Percentiles rank a stretch among this genome's conserved stretches.
phyloP scores from a whole-genome alignment of 2,113 vertebrate species.

The Anarrhichthys ocellatus region DNA sequence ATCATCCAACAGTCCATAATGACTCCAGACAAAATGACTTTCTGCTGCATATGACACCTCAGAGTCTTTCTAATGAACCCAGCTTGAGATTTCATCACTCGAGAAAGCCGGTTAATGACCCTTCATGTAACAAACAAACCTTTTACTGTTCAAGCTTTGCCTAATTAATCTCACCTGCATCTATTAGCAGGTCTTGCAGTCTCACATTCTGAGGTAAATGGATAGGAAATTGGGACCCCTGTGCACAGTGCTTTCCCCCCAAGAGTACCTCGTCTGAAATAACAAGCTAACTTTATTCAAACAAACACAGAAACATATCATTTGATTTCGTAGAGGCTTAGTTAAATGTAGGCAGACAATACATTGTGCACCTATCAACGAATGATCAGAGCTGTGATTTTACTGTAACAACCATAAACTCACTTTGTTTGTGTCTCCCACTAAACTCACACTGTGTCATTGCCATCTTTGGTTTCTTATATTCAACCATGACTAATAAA shows the following conservation, averaged over 20 bases:
- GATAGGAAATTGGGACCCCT: not conserved
- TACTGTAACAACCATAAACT: not conserved
- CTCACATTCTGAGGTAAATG: not conserved
- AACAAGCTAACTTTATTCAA: not conserved
- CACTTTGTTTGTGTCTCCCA: not conserved
- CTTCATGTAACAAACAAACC: constrained; percentile 22
- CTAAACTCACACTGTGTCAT: not conserved
- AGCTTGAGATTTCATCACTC: constrained; percentile 18
- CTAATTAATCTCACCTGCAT: constrained; percentile 37
- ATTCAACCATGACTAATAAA: constrained; percentile 1
- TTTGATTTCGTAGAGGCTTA: not conserved
- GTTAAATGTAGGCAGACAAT: not conserved
- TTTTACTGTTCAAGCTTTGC: not conserved
- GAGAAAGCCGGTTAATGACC: constrained; percentile 33
- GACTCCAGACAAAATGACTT: not conserved
- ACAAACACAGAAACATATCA: not conserved
- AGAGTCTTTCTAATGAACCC: constrained; percentile 20
- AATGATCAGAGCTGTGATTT: not conserved
- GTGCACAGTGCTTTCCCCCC: not conserved
- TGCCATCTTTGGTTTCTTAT: not conserved
- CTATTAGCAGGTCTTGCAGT: not conserved
- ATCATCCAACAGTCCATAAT: not conserved
- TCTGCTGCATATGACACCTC: not conserved
- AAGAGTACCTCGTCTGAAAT: not conserved
- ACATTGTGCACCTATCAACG: not conserved